Percentiles rank a stretch among this genome's conserved stretches.
Evolutionary conservation across 1,140 invertebrate genomes (phyloP).

Genomic region (Tetragonula clypearis): DNA sequence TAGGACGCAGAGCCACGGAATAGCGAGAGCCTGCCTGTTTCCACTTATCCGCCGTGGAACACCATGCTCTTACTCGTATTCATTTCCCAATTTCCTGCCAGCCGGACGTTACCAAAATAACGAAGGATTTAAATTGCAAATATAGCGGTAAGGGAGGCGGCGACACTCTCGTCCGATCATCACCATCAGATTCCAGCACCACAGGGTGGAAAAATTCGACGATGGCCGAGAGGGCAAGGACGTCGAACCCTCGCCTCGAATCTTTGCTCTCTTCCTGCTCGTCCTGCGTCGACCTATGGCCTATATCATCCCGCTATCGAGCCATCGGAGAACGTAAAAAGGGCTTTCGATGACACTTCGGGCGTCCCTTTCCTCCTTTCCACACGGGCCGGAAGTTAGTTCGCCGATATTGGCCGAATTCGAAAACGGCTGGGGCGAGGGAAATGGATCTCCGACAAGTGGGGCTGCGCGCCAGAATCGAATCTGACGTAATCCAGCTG

Average conservation of each 20-base stretch:
- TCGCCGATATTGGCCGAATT: conserved; percentile 65
- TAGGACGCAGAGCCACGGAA: not conserved
- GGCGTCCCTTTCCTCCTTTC: conserved; percentile 21
- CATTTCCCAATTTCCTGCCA: conserved; percentile 14
- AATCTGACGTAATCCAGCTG: conserved; percentile 66
- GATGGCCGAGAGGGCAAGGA: no score
- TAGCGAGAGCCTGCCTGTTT: not conserved
- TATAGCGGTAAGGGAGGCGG: not conserved
- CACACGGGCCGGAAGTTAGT: conserved; percentile 6
- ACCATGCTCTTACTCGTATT: not conserved
- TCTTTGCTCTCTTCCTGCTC: no score
- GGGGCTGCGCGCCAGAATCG: conserved; percentile 54
- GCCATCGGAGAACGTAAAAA: conserved; percentile 34
- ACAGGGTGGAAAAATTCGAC: conserved; percentile 1
- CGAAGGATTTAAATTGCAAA: conserved; percentile 8
- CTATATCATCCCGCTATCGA: conserved; percentile 61
- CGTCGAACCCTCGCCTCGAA: not conserved
- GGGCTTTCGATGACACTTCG: conserved; percentile 59
- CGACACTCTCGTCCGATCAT: not conserved
- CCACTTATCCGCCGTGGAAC: not conserved
- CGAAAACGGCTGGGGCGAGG: conserved; percentile 53
- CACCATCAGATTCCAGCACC: not conserved
- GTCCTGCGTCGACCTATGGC: not conserved
- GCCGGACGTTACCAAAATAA: conserved; percentile 2
- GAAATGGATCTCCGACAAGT: conserved; percentile 68